Evolutionary conservation across 2,797 vertebrate genomes (phyloP).

Genomic region (Rhabdophis nuchalis): DNA sequence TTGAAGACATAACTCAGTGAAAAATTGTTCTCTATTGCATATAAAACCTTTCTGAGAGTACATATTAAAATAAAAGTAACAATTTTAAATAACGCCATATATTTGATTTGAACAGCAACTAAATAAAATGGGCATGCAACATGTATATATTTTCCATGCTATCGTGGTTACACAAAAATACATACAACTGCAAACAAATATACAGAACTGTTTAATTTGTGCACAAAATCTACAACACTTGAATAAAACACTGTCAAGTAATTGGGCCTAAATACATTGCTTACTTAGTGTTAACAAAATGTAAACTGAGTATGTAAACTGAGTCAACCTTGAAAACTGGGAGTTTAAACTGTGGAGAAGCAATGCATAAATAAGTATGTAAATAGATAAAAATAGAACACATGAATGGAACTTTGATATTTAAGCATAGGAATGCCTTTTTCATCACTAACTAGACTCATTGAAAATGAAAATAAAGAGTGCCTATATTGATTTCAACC

Average conservation of each 20-base stretch:
- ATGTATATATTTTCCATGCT: neutral
- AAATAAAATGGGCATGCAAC: neutral
- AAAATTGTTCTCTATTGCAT: neutral
- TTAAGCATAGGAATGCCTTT: neutral
- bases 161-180: neutral
- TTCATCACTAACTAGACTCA: neutral
- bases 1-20: neutral
- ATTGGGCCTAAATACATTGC: neutral
- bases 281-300: neutral
- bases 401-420: neutral
- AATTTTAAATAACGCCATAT: neutral
- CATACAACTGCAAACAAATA: neutral
- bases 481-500: neutral
- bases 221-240: neutral
- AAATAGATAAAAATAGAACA: neutral
- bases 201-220: neutral
- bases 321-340: neutral
- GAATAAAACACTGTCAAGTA: neutral
- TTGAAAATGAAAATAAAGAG: neutral
- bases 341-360: neutral
- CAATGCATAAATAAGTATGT: neutral
- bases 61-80: neutral
- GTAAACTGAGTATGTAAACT: neutral
- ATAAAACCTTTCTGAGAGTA: neutral
- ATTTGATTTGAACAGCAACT: neutral